Conservation (phyloP, 2,888 invertebrate species). For the Limnephilus marmoratus region DNA sequence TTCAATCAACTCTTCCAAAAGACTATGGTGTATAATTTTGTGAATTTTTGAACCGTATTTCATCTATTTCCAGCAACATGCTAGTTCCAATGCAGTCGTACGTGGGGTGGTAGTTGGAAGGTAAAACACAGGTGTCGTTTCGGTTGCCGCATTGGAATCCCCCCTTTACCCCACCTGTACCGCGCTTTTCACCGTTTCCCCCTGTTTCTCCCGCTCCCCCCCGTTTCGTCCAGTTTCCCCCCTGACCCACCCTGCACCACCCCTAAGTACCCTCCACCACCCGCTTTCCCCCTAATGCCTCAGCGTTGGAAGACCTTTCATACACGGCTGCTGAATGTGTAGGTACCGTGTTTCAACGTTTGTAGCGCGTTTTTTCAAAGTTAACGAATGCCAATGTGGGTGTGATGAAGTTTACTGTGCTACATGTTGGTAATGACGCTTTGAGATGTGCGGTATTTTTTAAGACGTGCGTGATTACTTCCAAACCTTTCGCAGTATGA, state of each 20-base stretch:
- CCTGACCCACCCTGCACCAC: background rate
- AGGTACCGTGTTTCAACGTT: background rate
- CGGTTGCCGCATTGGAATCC: conserved; percentile 43
- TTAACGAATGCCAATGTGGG: conserved; percentile 31
- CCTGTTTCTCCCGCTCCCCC: background rate
- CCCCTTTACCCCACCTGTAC: background rate
- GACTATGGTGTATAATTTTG: background rate
- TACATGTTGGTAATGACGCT: background rate
- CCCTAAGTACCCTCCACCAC: background rate
- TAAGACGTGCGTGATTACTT: background rate
- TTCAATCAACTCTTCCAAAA: background rate
- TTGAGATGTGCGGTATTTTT: background rate
- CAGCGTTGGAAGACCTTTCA: background rate
- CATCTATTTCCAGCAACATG: conserved; percentile 10
- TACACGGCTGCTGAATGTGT: background rate
- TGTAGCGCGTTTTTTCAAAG: conserved; percentile 20
- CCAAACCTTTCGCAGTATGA: background rate
- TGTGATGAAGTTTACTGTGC: background rate
- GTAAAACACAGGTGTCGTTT: conserved; percentile 48
- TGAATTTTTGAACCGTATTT: background rate
- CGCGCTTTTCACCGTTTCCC: background rate
- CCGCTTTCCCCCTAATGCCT: background rate
- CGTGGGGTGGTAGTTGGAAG: background rate
- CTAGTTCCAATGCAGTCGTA: conserved; percentile 34
- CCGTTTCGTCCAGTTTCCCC: too few species aligned